Conservation (phyloP, 2,113 vertebrate genomes). For the Pungitius pungitius region DNA sequence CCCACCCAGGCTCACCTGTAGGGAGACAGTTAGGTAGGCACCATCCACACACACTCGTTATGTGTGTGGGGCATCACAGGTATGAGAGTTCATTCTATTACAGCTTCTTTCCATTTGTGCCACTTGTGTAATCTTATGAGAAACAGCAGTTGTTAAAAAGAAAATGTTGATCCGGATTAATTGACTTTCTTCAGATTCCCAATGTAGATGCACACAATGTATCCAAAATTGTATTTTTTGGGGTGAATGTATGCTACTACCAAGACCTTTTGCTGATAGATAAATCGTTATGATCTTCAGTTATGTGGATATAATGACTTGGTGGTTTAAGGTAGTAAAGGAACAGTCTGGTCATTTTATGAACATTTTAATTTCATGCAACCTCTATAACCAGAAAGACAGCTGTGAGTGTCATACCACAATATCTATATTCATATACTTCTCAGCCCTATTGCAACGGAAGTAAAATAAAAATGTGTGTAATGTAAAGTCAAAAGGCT, state of each 20-base stretch:
- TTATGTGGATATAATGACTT: no score
- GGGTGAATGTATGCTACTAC: neutral
- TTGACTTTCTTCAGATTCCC: no score
- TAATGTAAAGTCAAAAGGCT: neutral
- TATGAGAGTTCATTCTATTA: neutral
- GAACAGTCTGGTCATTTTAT: no score
- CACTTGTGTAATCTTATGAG: neutral
- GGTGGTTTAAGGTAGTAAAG: no score
- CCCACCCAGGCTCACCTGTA: no score
- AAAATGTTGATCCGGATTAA: no score
- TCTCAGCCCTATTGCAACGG: neutral
- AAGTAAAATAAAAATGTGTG: no score
- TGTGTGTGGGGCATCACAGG: no score
- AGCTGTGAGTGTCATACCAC: neutral
- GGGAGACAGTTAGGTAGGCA: no score
- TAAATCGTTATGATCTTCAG: neutral
- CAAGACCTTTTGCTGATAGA: neutral
- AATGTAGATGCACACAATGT: neutral
- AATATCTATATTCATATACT: neutral
- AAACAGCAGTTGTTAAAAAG: neutral
- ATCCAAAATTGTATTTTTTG: neutral
- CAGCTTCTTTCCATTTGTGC: neutral
- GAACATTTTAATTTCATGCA: neutral
- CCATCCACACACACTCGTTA: no score
- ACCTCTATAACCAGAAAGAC: neutral